These are phyloP conservation scores for Drosophila neoperkinsi DNA, from an alignment of 2,888 invertebrate species.

Conservation along the genomic window DNA sequence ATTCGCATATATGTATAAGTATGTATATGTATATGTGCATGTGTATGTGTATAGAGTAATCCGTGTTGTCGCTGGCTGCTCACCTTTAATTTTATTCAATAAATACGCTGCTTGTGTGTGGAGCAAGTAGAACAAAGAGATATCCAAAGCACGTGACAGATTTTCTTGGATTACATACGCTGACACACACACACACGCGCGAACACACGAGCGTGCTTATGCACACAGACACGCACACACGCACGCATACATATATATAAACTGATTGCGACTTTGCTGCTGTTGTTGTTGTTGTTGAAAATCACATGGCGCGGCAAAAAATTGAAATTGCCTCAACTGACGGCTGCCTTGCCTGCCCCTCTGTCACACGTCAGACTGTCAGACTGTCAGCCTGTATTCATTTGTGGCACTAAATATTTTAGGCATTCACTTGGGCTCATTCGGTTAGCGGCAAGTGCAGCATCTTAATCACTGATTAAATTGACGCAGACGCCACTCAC, in stretches of 20 bases:
- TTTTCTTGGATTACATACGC: constrained; percentile 71
- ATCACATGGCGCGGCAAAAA: constrained; percentile 57
- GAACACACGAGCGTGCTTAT: constrained; percentile 8
- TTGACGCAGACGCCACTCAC: constrained; percentile 45
- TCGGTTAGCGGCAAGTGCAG: constrained; percentile 50
- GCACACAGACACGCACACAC: constrained; percentile 22
- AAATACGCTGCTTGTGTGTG: constrained; percentile 53
- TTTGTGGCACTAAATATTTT: constrained; percentile 44
- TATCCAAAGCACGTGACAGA: constrained; percentile 78
- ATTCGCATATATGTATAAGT: constrained; percentile 1
- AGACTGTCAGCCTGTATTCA: constrained; percentile 31
- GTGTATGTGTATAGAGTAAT: constrained; percentile 25
- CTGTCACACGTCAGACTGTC: constrained; percentile 11
- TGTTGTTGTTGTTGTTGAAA: constrained; percentile 52
- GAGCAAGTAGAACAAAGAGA: constrained; percentile 61
- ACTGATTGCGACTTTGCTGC: constrained; percentile 34
- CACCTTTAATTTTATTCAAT: constrained; percentile 72
- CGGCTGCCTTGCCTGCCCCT: constrained; percentile 22
- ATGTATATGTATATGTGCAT: background rate
- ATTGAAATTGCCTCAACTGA: constrained; percentile 42
- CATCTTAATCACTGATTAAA: constrained; percentile 61
- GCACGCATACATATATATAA: background rate
- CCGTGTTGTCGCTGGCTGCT: constrained; percentile 50
- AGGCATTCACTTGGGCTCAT: constrained; percentile 53
- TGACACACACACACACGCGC: constrained; percentile 36